phyloP scores from a whole-genome alignment of 1,140 invertebrate genomes.

The Drosophila ambigua region DNA sequence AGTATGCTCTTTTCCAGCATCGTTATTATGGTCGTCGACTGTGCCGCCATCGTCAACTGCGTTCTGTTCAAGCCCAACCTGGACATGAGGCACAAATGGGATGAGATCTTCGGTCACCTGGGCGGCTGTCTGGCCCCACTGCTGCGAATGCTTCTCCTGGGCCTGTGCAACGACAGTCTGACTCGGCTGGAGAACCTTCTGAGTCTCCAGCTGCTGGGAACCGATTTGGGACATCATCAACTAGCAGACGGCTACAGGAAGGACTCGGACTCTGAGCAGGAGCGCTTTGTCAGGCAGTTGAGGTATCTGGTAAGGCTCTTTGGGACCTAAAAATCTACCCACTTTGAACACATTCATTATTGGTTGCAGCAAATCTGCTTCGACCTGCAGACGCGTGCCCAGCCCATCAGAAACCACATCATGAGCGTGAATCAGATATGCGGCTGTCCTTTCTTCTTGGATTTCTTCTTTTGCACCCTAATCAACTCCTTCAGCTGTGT shows the following conservation, averaged over 20 bases:
- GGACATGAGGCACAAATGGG: constrained; percentile 1
- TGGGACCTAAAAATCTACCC: background rate
- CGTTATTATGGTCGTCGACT: background rate
- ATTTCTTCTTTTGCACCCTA: constrained; percentile 19
- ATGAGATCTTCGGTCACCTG: background rate
- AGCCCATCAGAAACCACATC: constrained; percentile 26
- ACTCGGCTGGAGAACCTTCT: background rate
- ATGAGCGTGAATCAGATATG: constrained; percentile 22
- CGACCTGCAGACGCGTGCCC: constrained; percentile 5
- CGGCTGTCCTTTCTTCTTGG: constrained; percentile 13
- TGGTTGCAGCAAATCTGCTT: constrained; percentile 4
- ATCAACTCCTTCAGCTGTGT: constrained; percentile 9
- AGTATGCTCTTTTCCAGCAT: constrained; percentile 7
- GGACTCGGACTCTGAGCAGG: background rate
- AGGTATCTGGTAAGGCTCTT: background rate
- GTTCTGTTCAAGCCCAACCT: background rate
- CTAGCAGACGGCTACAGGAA: too few relatives aligned
- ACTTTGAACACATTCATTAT: too few relatives aligned
- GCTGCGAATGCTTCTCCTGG: constrained; percentile 13
- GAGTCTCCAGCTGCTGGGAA: constrained; percentile 5
- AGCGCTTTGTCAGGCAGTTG: background rate
- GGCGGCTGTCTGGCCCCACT: constrained; percentile 2
- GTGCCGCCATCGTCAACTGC: constrained; percentile 6
- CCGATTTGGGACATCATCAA: background rate
- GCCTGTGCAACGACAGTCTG: constrained; percentile 16